A percentile compares a stretch with the other conserved stretches of the same genome.
phyloP scores from a whole-genome alignment of 1,140 invertebrate species.

The Procambarus clarkii region DNA sequence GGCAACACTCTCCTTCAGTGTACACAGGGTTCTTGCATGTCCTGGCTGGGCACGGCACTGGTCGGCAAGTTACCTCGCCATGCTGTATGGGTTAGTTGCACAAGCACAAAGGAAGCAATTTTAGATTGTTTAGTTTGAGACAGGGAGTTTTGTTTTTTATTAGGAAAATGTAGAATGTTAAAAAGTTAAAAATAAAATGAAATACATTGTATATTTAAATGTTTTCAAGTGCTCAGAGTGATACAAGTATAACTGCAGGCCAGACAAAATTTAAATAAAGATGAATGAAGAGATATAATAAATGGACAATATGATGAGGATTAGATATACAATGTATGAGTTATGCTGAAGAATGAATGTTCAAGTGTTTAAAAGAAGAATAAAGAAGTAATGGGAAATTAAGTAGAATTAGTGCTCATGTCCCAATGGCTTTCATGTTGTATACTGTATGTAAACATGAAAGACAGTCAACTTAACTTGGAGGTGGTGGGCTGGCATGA shows the following conservation, averaged over 20 bases:
- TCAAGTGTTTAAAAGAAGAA: too few species aligned
- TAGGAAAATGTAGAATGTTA: not conserved
- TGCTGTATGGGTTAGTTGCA: constrained; percentile 79
- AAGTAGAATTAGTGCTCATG: too few species aligned
- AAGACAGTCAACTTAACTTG: too few species aligned
- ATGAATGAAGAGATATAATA: too few species aligned
- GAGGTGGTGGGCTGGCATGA: too few species aligned
- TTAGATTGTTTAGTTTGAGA: constrained; percentile 18
- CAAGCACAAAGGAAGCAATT: constrained; percentile 22
- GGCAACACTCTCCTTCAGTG: constrained; percentile 83
- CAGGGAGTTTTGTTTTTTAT: not conserved
- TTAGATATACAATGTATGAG: too few species aligned
- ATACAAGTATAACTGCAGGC: not conserved
- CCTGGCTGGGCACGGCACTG: constrained; percentile 86
- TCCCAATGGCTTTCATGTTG: too few species aligned
- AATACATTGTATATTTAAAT: not conserved
- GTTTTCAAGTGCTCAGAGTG: not conserved
- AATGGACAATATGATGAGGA: too few species aligned
- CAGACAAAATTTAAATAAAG: too few species aligned
- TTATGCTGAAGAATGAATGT: too few species aligned
- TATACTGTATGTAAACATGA: too few species aligned
- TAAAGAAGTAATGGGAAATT: too few species aligned
- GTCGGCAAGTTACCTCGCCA: constrained; percentile 92
- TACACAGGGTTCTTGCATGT: constrained; percentile 83
- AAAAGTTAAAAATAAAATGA: not conserved